These are phyloP conservation scores for Exephanes ischioxanthus DNA, from an alignment of 2,888 invertebrate species.

Conservation along the genomic window DNA sequence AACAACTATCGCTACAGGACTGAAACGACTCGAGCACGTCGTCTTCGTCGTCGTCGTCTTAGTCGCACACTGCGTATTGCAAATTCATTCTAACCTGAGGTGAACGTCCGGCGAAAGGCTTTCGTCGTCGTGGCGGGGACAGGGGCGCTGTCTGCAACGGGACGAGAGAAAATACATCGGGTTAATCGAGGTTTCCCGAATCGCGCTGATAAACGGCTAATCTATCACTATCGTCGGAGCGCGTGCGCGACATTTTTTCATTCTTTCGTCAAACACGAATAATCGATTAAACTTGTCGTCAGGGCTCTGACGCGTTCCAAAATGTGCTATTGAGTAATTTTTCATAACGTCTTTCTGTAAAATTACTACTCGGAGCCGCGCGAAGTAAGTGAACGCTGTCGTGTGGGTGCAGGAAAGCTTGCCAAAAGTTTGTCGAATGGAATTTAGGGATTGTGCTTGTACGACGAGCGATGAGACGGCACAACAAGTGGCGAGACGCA, in stretches of 20 bases:
- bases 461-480: neutral
- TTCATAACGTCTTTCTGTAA: neutral
- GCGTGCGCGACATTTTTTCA: no score
- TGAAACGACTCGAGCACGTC: conserved; percentile 25
- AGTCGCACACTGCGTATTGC: conserved; percentile 51
- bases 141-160: conserved; percentile 80
- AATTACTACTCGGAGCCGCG: neutral
- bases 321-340: neutral
- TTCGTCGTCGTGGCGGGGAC: conserved; percentile 82
- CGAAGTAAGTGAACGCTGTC: neutral
- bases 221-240: neutral
- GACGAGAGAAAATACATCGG: conserved; percentile 76
- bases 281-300: neutral
- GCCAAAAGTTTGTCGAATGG: neutral
- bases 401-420: neutral
- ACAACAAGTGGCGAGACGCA: conserved; percentile 24
- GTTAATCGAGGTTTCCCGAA: conserved; percentile 73
- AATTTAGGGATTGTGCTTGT: conserved; percentile 8
- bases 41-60: conserved; percentile 59
- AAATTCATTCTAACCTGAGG: conserved; percentile 82
- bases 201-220: conserved; percentile 32
- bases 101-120: conserved; percentile 82
- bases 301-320: neutral
- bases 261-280: neutral
- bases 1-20: neutral